phyloP scores from a whole-genome alignment of 2,888 invertebrate species.

The Phania funesta region DNA sequence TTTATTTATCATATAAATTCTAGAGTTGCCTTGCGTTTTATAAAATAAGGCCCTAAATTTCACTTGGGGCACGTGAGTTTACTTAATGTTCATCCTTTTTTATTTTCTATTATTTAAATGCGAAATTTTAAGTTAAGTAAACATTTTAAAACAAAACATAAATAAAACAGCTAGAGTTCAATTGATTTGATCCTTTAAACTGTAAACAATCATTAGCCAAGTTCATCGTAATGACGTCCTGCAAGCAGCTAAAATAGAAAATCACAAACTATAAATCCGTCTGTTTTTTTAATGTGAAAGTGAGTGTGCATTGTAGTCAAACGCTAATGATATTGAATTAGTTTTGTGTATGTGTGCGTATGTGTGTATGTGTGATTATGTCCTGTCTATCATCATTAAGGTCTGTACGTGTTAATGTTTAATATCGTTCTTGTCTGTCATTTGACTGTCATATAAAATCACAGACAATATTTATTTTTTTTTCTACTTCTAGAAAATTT shows the following conservation, averaged over 20 bases:
- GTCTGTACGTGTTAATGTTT: conserved; percentile 73
- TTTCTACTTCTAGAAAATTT: conserved; percentile 42
- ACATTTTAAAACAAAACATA: too few relatives aligned
- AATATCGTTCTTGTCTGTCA: conserved; percentile 71
- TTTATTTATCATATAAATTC: too few relatives aligned
- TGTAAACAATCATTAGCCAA: conserved; percentile 9
- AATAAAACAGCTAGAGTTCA: not conserved
- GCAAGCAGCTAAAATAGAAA: conserved; percentile 8
- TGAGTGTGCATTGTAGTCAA: not conserved
- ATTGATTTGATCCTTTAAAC: not conserved
- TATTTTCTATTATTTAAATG: too few relatives aligned
- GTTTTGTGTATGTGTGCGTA: not conserved
- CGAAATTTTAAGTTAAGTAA: too few relatives aligned
- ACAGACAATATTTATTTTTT: conserved; percentile 59
- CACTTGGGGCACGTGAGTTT: too few relatives aligned
- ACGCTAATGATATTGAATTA: conserved; percentile 51
- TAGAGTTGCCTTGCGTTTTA: too few relatives aligned
- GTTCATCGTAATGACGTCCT: not conserved
- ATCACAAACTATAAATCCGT: not conserved
- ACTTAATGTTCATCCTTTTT: too few relatives aligned
- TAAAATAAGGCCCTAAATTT: too few relatives aligned
- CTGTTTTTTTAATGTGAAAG: not conserved
- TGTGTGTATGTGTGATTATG: too few relatives aligned
- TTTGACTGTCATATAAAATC: conserved; percentile 70
- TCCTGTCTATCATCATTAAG: conserved; percentile 65